phyloP scores from a whole-genome alignment of 30 jellyfish, hydroid and myxozoan genomes.

The Rhopilema esculentum region DNA sequence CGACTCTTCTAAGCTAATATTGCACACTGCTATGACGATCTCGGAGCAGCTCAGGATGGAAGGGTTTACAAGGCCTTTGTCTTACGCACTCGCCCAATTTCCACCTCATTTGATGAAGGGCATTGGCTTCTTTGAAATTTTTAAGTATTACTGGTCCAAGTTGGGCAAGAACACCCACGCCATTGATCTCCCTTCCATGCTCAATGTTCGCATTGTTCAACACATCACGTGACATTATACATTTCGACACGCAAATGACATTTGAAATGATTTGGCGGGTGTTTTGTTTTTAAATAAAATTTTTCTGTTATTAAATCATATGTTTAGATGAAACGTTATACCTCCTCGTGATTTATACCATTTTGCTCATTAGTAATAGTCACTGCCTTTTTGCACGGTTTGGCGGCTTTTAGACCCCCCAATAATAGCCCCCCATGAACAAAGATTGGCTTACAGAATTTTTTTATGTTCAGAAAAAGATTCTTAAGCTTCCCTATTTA shows the following conservation, averaged over 20 bases:
- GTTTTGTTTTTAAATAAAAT: not conserved
- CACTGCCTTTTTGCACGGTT: too few species aligned
- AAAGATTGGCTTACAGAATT: too few species aligned
- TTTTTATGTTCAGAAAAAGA: too few species aligned
- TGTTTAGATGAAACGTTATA: too few species aligned
- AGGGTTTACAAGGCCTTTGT: not conserved
- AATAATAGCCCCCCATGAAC: too few species aligned
- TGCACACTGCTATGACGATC: not conserved
- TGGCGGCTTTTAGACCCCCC: too few species aligned
- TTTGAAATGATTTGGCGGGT: not conserved
- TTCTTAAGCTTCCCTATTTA: too few species aligned
- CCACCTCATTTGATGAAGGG: not conserved
- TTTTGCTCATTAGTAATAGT: too few species aligned
- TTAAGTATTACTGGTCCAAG: not conserved
- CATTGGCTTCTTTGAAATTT: not conserved
- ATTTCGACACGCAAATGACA: not conserved
- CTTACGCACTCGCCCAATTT: not conserved
- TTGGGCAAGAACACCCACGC: constrained; percentile 73
- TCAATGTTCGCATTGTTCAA: not conserved
- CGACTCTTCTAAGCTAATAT: not conserved
- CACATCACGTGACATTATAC: constrained; percentile 21
- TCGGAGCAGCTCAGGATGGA: not conserved
- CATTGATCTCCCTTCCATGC: constrained; percentile 65
- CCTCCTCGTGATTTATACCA: too few species aligned
- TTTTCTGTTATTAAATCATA: too few species aligned